Conservation (phyloP, 1,140 invertebrate species). For the Bombus consobrinus region DNA sequence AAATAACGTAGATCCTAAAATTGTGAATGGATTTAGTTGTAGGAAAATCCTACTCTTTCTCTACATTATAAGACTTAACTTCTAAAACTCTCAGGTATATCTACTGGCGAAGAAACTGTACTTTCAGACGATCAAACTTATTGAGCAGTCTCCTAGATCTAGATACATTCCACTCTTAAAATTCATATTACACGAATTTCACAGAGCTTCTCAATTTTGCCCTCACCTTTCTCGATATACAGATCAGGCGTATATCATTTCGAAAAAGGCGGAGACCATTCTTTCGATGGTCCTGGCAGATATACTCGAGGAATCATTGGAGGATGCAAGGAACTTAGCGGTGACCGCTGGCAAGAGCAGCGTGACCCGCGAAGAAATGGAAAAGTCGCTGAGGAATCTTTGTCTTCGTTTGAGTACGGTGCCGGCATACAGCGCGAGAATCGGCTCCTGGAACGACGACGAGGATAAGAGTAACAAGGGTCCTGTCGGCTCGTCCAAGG, state of each 20-base stretch:
- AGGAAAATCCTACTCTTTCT: too few species aligned
- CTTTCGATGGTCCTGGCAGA: conserved; percentile 57
- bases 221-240: background rate
- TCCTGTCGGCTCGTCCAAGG: conserved; percentile 5
- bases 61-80: too few species aligned
- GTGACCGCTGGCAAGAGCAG: conserved; percentile 55
- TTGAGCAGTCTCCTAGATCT: background rate
- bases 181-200: background rate
- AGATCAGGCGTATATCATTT: conserved; percentile 55
- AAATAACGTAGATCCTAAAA: too few species aligned
- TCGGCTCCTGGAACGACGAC: background rate
- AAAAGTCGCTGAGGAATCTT: conserved; percentile 62
- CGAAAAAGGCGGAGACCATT: conserved; percentile 47
- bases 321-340: conserved; percentile 62
- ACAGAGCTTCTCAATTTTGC: background rate
- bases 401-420: conserved; percentile 58
- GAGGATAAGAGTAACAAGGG: background rate
- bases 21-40: too few species aligned
- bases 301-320: conserved; percentile 61
- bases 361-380: conserved; percentile 62
- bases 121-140: background rate
- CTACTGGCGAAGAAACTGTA: background rate
- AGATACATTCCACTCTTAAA: too few species aligned
- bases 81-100: background rate
- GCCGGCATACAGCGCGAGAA: conserved; percentile 3